Conservation (phyloP, 2,797 vertebrate species). For the Sebastes minor region DNA sequence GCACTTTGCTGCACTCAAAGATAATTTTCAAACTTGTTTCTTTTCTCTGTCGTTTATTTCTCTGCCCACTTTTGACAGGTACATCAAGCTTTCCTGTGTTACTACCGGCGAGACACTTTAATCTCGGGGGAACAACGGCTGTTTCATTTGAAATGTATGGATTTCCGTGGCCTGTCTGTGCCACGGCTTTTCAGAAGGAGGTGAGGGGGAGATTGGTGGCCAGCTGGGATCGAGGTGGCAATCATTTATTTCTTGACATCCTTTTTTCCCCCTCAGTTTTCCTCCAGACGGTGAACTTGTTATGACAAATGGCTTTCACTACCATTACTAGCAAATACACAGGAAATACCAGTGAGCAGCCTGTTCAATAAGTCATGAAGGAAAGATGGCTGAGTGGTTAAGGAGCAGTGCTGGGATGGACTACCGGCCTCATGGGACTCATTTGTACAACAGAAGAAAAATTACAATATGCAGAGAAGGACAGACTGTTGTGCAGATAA, state of each 20-base stretch:
- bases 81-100: slow-evolving; percentile 42
- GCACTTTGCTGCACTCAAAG: slow-evolving; percentile 23
- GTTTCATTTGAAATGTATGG: slow-evolving; percentile 61
- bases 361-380: slow-evolving; percentile 24
- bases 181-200: slow-evolving; percentile 17
- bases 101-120: slow-evolving; percentile 28
- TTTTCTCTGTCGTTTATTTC: slow-evolving; percentile 46
- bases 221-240: slow-evolving; percentile 51
- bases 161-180: slow-evolving; percentile 18
- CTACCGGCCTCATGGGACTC: neutral
- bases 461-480: neutral
- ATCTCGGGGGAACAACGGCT: slow-evolving; percentile 33
- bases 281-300: slow-evolving; percentile 28
- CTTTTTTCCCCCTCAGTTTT: slow-evolving; percentile 14
- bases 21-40: slow-evolving; percentile 47
- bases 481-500: neutral
- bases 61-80: slow-evolving; percentile 41
- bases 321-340: neutral
- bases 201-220: slow-evolving; percentile 38
- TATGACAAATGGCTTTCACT: slow-evolving; percentile 44
- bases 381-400: neutral
- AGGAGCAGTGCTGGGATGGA: slow-evolving; percentile 19
- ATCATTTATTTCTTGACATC: slow-evolving; percentile 59
- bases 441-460: neutral
- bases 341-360: slow-evolving; percentile 29